Evolutionary conservation across 2,888 invertebrate species (phyloP).

Genomic region (Euspilapteryx auroguttella): DNA sequence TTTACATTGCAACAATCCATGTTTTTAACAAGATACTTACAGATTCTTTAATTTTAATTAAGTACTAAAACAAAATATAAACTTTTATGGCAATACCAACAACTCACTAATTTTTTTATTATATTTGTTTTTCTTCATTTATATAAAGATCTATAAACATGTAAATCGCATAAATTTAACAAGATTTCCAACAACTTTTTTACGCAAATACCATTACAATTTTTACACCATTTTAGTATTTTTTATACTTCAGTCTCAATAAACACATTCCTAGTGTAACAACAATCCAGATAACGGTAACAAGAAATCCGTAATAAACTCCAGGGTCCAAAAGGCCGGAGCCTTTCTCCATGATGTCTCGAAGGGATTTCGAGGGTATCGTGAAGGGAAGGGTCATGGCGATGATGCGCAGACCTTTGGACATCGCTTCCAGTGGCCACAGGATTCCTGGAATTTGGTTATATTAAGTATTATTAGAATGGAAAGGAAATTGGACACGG

Average conservation of each 20-base stretch:
- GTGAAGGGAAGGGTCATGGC: conserved; percentile 78
- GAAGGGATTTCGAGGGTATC: conserved; percentile 72
- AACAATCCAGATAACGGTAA: conserved; percentile 66
- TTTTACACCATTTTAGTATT: conserved; percentile 15
- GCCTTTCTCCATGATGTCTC: conserved; percentile 77
- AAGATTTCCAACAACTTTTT: no score
- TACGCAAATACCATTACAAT: conserved; percentile 10
- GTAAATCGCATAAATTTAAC: no score
- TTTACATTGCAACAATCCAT: no score
- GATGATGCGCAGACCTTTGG: conserved; percentile 57
- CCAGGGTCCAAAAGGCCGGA: conserved; percentile 66
- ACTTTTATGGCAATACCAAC: no score
- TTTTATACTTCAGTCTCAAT: conserved; percentile 35
- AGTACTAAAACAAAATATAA: no score
- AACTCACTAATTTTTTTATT: no score
- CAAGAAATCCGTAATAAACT: conserved; percentile 75
- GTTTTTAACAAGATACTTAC: no score
- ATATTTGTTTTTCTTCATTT: no score
- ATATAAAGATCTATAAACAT: no score
- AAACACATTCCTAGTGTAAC: conserved; percentile 61
- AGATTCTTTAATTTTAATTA: no score
- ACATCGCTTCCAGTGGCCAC: conserved; percentile 74
- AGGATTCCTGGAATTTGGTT: conserved; percentile 56
- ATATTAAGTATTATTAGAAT: no score
- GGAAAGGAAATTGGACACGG: conserved; percentile 1